Evolutionary conservation across 2,797 vertebrate species (phyloP), one percentile per base, ranked within the genome.

Genomic region (Clarias platycephalus): DNA sequence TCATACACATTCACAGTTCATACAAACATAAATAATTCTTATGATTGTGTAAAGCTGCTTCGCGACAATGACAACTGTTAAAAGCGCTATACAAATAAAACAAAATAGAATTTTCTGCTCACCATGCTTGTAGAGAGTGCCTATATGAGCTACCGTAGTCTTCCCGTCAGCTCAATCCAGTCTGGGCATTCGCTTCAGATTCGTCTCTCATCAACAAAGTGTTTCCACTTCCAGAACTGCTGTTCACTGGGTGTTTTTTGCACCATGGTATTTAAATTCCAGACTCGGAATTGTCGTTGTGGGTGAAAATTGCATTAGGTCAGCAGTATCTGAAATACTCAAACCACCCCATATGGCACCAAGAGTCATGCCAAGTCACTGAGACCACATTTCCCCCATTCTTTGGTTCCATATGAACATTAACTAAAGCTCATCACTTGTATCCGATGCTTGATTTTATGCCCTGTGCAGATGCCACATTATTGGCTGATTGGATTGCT

Each of bases 291-390:
- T 49, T 49, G 44, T 49, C 13, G 12, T 12, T 6, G 13, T 60
- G 75, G 1, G 20, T 58, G 13, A 58, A 78, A 78, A 40, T 40
- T 24, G 34, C 60, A 64, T 6, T 24, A 74, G 71, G 26, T 62
- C 75, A 78, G 58, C 76, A 63, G 55, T 15, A 60, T 77, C 31
- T n/a, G 16, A 60, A 24, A 37, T 60, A 40, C 55, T 77, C 75
- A 60, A 60, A 37, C 10, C 12, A 60, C 4, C 60, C 37, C 62
- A 49, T 49, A n/a, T 79, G 58, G 58, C 40, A 64, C 37, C 5
- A 63, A 40, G 24, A 60, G 0, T 28, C 57, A 15, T 26, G 31
- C 58, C 31, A 62, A 37, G 15, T 63, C 34, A 62, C 22, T 4
- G 8, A 63, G 34, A 40, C 44, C 77, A 80, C n/a, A 66, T 53